Base-by-base conservation (phyloP, 92 coral and sea anemone genomes). In the Desmophyllum pertusum region DNA sequence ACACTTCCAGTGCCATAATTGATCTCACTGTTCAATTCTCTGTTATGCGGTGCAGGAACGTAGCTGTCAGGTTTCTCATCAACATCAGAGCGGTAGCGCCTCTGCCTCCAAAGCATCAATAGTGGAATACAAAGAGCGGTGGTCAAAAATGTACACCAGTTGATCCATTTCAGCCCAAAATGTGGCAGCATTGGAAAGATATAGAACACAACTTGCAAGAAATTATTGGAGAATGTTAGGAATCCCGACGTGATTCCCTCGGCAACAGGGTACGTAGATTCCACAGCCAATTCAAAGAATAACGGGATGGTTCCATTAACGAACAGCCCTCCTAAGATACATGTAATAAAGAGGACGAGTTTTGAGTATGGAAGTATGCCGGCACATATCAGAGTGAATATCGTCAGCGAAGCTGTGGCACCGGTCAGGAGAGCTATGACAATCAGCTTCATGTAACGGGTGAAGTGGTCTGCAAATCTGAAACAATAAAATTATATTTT, bases 381-480 rank as follows among this genome's bases (percentile, higher is more conserved):
- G 31, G 79, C 91, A 78, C 95, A 95, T 52, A 95, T 88, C 51
- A 93, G 84, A 40, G 93, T 91, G 87, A 93, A 95, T 62, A 95
- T 86, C 33, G 80, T 66, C 14, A 95, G 83, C 3, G 98, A 87
- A 17, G 77, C 88, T 0, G 98, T 89, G 17, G 98, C 98, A 39
- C 98, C 98, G 17, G 86, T 43, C 72, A 95, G 79, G 3, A 95
- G 93, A 7, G 77, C 82, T 57, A 95, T 70, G 41, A 92, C 89
- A 70, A 92, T 93, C 73, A 80, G 81, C 84, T 95, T 95, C 97
- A 95, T 88, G 89, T 95, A 90, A 15, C 92, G 75, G 6, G 98
- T 88, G 67, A 95, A 95, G 78, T 95, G 98, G 52, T 95, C 98
- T 11, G 95, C 98, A 82, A 95, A 90, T 90, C 98, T 95, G 85